Evolutionary conservation across 1,140 invertebrate genomes (phyloP), one percentile per base, ranked within the genome.

Genomic region (Drosophila sulfurigaster): DNA sequence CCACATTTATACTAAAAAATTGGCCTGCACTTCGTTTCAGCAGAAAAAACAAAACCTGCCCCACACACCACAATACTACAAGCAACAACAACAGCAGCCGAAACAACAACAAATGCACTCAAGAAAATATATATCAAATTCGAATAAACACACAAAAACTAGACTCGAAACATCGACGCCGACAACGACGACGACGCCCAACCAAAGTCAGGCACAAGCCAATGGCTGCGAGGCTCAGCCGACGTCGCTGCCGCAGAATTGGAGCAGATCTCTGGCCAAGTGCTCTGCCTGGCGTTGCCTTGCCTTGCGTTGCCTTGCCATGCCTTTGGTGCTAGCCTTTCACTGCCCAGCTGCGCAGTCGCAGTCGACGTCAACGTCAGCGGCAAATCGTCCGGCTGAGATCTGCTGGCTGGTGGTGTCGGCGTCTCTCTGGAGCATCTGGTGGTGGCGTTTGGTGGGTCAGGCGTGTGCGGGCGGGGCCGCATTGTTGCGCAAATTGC

Each of bases 1-100:
- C 82, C 91, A 92, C 91, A 91, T 92, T 79, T 92, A 92, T 92
- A 92, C 91, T 81, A 79, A 91, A 89, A 81, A 64, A 75, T 62
- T 59, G 51, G 54, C 57, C 52, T 75, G 75, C 65, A 85, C 75
- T 85, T 79, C 66, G 81, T 59, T 58, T 46, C 46, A 38, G 32
- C 72, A 62, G 41, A 35, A 57, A 60, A 41, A 49, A 75, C 52
- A 73, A 83, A 82, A 83, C 81, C 80, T 82, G 81, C 78, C 78
- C 75, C 78, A 79, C 82, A 79, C 82, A 77, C 58, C 15, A 52
- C 30, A 62, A 43, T 43, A n/a, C 35, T 38, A 38, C 35, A 10
- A 38, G 41, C 43, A 52, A 10, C n/a, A 69, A 43, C 25, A 62
- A 45, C 28, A 64, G 13, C 57, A 60, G 35, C 32, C 16, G 16